A percentile compares a stretch with the other conserved stretches of the same genome.
Conservation (phyloP, 2,797 vertebrate genomes). For the Gastrophryne carolinensis region DNA sequence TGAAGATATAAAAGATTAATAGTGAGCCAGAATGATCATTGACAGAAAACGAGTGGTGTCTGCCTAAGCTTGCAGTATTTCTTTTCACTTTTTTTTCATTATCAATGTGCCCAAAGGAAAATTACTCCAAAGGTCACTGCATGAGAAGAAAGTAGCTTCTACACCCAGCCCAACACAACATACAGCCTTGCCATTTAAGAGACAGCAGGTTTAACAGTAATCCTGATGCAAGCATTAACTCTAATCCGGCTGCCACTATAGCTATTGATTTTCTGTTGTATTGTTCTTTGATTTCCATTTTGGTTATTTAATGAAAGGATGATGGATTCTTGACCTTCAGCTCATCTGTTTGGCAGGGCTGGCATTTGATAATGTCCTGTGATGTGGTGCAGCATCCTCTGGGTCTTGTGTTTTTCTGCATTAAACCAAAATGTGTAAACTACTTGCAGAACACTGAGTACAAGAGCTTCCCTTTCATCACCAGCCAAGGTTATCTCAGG, state of each 20-base stretch:
- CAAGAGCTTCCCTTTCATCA: constrained; percentile 34
- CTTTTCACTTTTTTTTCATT: constrained; percentile 52
- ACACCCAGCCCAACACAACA: constrained; percentile 58
- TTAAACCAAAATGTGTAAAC: constrained; percentile 41
- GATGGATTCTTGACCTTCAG: constrained; percentile 76
- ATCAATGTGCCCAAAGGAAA: constrained; percentile 64
- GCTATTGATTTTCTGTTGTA: constrained; percentile 69
- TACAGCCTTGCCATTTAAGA: constrained; percentile 75
- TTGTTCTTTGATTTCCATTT: constrained; percentile 76
- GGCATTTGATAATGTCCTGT: constrained; percentile 59
- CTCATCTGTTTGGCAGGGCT: constrained; percentile 53
- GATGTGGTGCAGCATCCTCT: constrained; percentile 33
- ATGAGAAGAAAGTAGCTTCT: constrained; percentile 61
- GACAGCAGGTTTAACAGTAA: constrained; percentile 66
- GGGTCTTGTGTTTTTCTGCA: constrained; percentile 38
- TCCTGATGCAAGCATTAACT: constrained; percentile 66
- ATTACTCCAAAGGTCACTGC: constrained; percentile 73
- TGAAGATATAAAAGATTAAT: constrained; percentile 38
- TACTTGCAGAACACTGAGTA: constrained; percentile 28
- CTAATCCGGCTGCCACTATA: constrained; percentile 64
- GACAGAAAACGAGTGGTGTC: constrained; percentile 23
- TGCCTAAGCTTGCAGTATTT: background rate
- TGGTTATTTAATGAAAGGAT: constrained; percentile 75
- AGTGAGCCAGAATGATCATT: constrained; percentile 42
- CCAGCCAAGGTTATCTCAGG: constrained; percentile 25